These are phyloP conservation scores for Dinomys branickii DNA, from an alignment of 2,113 vertebrate genomes.

Conservation along the genomic window DNA sequence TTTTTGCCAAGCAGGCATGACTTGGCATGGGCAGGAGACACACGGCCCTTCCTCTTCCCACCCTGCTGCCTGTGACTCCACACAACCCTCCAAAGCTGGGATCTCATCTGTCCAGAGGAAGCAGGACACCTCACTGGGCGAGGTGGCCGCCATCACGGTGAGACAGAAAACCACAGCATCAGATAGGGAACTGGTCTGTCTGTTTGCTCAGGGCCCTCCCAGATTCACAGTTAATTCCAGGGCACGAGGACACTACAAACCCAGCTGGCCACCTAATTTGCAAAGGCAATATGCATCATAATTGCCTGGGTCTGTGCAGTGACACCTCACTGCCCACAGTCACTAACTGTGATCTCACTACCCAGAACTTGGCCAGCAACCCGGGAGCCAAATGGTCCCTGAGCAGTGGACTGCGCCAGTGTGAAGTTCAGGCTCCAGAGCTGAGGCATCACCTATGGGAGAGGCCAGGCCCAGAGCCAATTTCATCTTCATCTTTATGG, in stretches of 20 bases:
- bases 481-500: background rate
- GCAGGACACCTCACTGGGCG: background rate
- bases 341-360: background rate
- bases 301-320: background rate
- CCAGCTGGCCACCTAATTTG: background rate
- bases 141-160: background rate
- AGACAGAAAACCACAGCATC: conserved; percentile 30
- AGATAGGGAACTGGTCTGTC: background rate
- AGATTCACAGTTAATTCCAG: background rate
- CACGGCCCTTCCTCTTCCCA: background rate
- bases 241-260: background rate
- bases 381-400: background rate
- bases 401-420: background rate
- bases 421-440: background rate
- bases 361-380: background rate
- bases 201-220: background rate
- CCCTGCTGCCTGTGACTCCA: background rate
- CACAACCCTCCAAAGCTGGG: background rate
- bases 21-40: background rate
- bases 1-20: background rate
- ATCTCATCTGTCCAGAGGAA: background rate
- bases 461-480: background rate
- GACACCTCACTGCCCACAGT: background rate
- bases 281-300: background rate
- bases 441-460: background rate